phyloP scores from a whole-genome alignment of 2,888 invertebrate genomes.

The Chrysodeixis includens region DNA sequence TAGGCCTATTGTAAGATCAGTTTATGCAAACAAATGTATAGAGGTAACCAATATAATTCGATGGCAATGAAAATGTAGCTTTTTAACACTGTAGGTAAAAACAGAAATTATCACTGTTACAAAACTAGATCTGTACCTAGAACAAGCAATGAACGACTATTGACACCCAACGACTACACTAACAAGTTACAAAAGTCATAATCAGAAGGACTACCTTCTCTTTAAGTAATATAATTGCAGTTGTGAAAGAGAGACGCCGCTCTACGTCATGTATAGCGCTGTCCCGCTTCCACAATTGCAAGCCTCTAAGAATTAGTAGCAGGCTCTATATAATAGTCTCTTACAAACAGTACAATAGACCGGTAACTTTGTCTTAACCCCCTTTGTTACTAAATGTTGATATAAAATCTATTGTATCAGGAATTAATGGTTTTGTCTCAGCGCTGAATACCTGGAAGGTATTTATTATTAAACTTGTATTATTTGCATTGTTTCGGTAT shows the following conservation, averaged over 20 bases:
- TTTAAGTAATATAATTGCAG: too few species aligned
- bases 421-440: slow-evolving; percentile 8
- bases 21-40: too few species aligned
- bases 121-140: not conserved
- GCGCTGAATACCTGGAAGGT: not conserved
- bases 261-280: too few species aligned
- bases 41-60: too few species aligned
- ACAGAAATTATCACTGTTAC: not conserved
- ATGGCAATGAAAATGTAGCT: too few species aligned
- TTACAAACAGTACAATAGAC: slow-evolving; percentile 39
- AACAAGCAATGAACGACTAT: not conserved
- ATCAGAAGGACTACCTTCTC: too few species aligned
- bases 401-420: slow-evolving; percentile 36
- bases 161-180: not conserved
- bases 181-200: not conserved
- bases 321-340: slow-evolving; percentile 29
- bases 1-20: too few species aligned
- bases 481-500: not conserved
- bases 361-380: slow-evolving; percentile 41
- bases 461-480: not conserved
- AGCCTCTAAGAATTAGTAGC: too few species aligned
- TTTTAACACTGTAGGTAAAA: too few species aligned
- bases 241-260: too few species aligned
- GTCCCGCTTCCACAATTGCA: slow-evolving; percentile 9
- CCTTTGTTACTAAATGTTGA: slow-evolving; percentile 35